Base-by-base conservation (phyloP, 2,888 invertebrate species). In the Lasioglossum figueresi region DNA sequence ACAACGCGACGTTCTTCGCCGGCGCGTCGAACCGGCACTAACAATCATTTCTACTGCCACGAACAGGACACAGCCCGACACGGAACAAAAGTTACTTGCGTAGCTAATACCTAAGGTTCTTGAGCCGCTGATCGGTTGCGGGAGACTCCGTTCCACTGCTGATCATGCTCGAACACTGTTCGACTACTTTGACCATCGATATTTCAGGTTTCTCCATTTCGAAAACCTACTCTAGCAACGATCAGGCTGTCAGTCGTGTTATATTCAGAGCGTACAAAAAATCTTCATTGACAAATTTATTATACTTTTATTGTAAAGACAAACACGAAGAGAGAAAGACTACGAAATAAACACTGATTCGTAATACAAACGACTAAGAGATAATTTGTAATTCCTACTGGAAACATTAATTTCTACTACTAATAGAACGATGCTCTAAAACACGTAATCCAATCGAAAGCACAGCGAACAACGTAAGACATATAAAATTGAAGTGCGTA, bases 41-140 rank as follows among this genome's bases (percentile, higher is more conserved):
- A 63, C 63, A 63, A 63, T 63, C 63, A 63, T 8, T 76, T 83
- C 82, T 87, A 86, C 70, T 76, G 56, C 89, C 86, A 86, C 83
- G 86, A 84, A 81, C 76, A 86, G 66, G 63, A 83, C 83, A 78
- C 68, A 68, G 68, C 68, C 37, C 34, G 68, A 37, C 23, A 34
- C 63, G 63, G 63, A 63, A 63, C 31, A 63, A 63, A 68, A 68
- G 37, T 68, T 40, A 34, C 45, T 52, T 45, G 74, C 31, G 74
- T 31, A 63, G n/a, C 37, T 59, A 78, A 71, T 66, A 76, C 40
- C 68, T 68, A 68, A 37, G 12, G 4, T 37, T 68, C 68, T 37
- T 68, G 68, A 68, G 68, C 68, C 68, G 68, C 37, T 23, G 68
- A 68, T 37, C 68, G 68, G 23, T 68, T 19, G 6, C 1, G 4